Base-by-base conservation (phyloP, 1,140 invertebrate genomes). In the Idris sp. region DNA sequence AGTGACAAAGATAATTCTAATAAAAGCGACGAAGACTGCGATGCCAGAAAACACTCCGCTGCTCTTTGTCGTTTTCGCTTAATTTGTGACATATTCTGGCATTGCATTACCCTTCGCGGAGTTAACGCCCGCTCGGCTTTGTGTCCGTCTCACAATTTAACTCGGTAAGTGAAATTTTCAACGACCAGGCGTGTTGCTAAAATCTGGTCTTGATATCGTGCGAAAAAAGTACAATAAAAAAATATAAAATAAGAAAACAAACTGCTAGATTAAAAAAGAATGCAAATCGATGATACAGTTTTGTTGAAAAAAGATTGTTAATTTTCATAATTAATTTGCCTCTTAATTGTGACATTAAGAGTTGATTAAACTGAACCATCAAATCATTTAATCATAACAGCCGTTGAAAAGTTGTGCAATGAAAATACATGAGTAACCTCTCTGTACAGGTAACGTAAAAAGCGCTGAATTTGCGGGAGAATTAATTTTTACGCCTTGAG, bases 1-100 rank as follows among this genome's bases (percentile, higher is more conserved):
- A n/a, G n/a, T n/a, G n/a, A n/a, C n/a, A n/a, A n/a, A 87, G 86
- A 88, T 88, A 88, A 87, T 88, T 88, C 85, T 86, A 88, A 88
- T 88, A 87, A 88, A 87, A 87, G 84, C 83, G 81, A 83, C 78
- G 71, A 79, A 40, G 80, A 83, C 78, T 74, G 74, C 79, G 77
- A 77, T 61, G 74, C 36, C 76, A 61, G 68, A 81, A 79, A 84
- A 81, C 74, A 82, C 81, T 82, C 74, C 26, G 44, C 49, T 68
- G 58, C 58, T 80, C 76, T 82, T 79, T 40, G 65, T 79, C 73
- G 61, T 51, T 77, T 76, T 64, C 77, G 73, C 76, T 83, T 87
- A 86, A 87, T 87, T 87, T 84, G 77, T 84, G 82, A 86, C 86
- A 86, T 85, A 86, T 86, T 86, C 84, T 79, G 79, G 82, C 78